phyloP scores from a whole-genome alignment of 2,888 invertebrate species.

The Sinohyriopsis cumingii region DNA sequence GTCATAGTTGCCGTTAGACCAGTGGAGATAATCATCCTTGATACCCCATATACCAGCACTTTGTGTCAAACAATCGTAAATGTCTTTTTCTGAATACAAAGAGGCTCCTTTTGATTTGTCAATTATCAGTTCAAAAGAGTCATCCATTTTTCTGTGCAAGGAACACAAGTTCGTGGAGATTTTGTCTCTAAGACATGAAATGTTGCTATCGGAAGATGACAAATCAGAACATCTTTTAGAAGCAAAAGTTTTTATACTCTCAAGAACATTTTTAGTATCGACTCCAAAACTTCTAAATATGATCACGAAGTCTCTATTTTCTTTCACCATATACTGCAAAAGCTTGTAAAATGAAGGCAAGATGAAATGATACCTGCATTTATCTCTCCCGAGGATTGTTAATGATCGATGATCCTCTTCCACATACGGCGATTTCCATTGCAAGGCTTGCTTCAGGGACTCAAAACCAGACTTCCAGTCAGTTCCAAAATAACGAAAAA shows the following conservation, averaged over 20 bases:
- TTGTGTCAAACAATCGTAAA: constrained; percentile 23
- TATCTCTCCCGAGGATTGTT: constrained; percentile 28
- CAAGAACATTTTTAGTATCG: constrained; percentile 26
- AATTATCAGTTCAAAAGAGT: constrained; percentile 8
- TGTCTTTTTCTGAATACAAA: constrained; percentile 25
- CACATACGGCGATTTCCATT: constrained; percentile 29
- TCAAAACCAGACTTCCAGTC: constrained; percentile 33
- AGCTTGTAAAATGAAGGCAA: constrained; percentile 32
- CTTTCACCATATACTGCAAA: constrained; percentile 13
- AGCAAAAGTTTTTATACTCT: constrained; percentile 19
- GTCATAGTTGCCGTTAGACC: constrained; percentile 28
- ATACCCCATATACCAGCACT: constrained; percentile 23
- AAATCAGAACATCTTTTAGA: constrained; percentile 14
- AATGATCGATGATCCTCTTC: constrained; percentile 20
- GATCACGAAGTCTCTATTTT: constrained; percentile 23
- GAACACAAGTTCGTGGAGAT: constrained; percentile 8
- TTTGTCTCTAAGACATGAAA: constrained; percentile 5
- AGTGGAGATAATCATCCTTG: constrained; percentile 21
- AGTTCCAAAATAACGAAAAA: constrained; percentile 24
- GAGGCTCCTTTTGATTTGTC: background rate
- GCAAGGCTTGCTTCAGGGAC: constrained; percentile 17
- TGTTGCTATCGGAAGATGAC: background rate
- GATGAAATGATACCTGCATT: constrained; percentile 27
- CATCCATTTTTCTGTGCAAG: constrained; percentile 8
- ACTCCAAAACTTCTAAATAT: constrained; percentile 31